These are phyloP conservation scores for Tetrax tetrax DNA, from an alignment of 2,113 vertebrate genomes.

Conservation along the genomic window DNA sequence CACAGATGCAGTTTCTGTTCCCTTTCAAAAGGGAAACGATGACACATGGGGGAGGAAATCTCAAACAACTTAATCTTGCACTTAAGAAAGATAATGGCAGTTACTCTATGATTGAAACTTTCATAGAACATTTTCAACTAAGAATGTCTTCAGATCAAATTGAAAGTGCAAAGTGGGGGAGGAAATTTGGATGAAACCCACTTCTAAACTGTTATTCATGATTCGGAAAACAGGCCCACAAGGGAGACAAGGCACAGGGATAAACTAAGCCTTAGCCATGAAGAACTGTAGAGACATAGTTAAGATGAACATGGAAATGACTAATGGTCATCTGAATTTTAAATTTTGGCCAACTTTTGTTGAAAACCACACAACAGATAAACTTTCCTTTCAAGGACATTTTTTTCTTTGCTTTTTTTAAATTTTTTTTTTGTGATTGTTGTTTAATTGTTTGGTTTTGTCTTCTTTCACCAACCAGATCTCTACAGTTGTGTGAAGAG, in stretches of 20 bases:
- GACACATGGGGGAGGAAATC: neutral
- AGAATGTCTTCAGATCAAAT: neutral
- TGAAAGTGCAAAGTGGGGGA: neutral
- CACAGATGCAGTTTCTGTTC: neutral
- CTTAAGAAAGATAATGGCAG: neutral
- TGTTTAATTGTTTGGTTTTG: neutral
- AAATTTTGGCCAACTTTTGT: neutral
- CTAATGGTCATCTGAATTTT: neutral
- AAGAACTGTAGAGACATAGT: neutral
- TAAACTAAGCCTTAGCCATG: neutral
- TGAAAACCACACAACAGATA: neutral
- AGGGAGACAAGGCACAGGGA: neutral
- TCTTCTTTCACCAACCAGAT: neutral
- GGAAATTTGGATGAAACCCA: neutral
- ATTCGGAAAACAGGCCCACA: neutral
- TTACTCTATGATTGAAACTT: neutral
- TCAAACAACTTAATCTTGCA: neutral
- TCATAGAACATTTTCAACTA: neutral
- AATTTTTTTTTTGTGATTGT: neutral
- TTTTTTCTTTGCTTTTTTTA: neutral
- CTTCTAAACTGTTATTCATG: neutral
- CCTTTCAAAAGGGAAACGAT: neutral
- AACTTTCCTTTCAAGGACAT: neutral
- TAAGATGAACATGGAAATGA: neutral
- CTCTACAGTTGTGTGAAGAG: neutral